Evolutionary conservation across 2,797 vertebrate genomes (phyloP).

Genomic region (Myotis daubentonii): DNA sequence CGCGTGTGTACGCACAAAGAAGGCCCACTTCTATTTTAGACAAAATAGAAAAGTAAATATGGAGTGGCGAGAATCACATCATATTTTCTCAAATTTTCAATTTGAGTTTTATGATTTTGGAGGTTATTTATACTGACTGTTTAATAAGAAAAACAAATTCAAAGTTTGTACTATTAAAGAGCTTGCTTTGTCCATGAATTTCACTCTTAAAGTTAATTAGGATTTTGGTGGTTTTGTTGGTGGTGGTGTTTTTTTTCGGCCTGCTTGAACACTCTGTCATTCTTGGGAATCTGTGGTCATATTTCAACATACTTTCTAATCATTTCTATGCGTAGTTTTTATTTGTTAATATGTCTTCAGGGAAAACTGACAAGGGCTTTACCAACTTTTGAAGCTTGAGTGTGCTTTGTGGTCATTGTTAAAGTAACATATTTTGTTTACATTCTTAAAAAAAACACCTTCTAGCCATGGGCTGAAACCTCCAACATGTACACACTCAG

Average conservation of each 20-base stretch:
- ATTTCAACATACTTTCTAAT: not conserved
- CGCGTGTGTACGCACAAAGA: rapidly evolving
- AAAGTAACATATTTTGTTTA: not conserved
- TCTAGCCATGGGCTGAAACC: not conserved
- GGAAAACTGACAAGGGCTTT: not conserved
- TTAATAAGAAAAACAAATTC: not conserved
- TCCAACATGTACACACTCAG: not conserved
- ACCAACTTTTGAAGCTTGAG: not conserved
- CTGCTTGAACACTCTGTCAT: not conserved
- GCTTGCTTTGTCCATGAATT: not conserved
- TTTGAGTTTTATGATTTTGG: not conserved
- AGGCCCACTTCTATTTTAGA: not conserved
- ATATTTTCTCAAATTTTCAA: not conserved
- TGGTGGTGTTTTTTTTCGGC: not conserved
- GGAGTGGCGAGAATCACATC: not conserved
- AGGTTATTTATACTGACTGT: not conserved
- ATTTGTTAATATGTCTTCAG: not conserved
- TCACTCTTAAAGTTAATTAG: not conserved
- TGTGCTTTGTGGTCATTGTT: not conserved
- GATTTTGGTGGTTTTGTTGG: not conserved
- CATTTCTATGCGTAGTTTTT: not conserved
- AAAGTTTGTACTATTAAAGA: not conserved
- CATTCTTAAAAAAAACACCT: not conserved
- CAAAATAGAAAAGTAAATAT: not conserved
- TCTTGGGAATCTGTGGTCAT: not conserved